Base-by-base conservation (phyloP, 2,888 invertebrate species). In the Watsonalla cultraria region DNA sequence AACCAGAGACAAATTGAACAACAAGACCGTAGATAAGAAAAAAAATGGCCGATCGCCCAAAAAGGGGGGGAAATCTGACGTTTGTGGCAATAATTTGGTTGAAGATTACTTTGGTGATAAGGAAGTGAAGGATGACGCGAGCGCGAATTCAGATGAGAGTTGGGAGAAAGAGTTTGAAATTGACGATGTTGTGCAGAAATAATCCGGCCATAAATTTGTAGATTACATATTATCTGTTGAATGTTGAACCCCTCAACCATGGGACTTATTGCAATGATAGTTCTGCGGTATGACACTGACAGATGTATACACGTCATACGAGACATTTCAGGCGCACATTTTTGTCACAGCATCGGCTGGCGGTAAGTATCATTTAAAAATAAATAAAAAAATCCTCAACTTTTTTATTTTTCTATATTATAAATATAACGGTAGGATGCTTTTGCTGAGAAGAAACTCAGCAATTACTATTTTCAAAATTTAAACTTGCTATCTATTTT, bases 151-250 rank as follows among this genome's bases (percentile, higher is more conserved):
- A 0, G 92, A 92, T 55, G 92, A 91, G 57, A 92, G 92, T 70
- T 93, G 93, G 93, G 93, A 93, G 65, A 92, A 92, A 61, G 92
- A 92, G 64, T 93, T 93, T 71, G 93, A 93, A 70, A 84, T 91
- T 7, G 90, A 91, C 7, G 89, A 88, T 39, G 77, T 78, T 2
- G 78, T 72, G 37, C 77, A 76, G 58, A 85, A 83, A 76, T 37
- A 56, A 50, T 68, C 72, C 72, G 61, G 64, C 74, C 72, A 68
- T 74, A 69, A 64, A 59, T 35, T 47, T 50, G 13, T 52, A 57
- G 13, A 53, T 53, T 57, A 54, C 13, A 47, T 52, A 42, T 42
- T 7, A n/a, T 48, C 42, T 45, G 47, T 52, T 7, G 54, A 55
- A 52, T 48, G 13, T 42, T 48, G 7, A 8, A 24, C 24, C 24